phyloP scores from a whole-genome alignment of 2,797 vertebrate genomes.

The Calcarius lapponicus region DNA sequence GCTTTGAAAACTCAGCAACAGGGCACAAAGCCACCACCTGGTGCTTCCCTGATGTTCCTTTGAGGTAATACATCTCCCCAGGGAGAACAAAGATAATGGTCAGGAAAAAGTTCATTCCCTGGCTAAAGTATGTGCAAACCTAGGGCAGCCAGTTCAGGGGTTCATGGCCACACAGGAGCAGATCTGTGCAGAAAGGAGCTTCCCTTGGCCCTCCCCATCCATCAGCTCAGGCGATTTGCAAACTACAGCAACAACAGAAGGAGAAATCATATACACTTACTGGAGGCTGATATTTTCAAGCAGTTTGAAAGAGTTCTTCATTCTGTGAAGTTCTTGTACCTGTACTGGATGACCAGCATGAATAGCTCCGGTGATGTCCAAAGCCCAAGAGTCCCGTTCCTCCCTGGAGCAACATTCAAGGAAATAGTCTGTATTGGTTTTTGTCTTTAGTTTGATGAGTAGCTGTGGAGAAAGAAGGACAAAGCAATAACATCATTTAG shows the following conservation, averaged over 20 bases:
- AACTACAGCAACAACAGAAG: background rate
- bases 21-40: accelerated
- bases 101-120: background rate
- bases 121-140: background rate
- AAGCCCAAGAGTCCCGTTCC: constrained; percentile 91
- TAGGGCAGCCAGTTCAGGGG: background rate
- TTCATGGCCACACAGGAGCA: background rate
- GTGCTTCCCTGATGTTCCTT: background rate
- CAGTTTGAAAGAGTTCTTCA: constrained; percentile 80
- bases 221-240: background rate
- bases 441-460: constrained; percentile 87
- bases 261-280: constrained; percentile 71
- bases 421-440: constrained; percentile 84
- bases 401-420: constrained; percentile 92
- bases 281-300: constrained; percentile 84
- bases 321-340: constrained; percentile 72
- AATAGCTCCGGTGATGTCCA: constrained; percentile 82
- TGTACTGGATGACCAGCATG: constrained; percentile 76
- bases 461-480: constrained; percentile 75
- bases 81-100: background rate
- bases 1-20: background rate
- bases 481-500: background rate
- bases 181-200: background rate
- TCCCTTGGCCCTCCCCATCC: background rate
- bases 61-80: background rate